Evolutionary conservation across 92 coral and sea anemone species (phyloP), one percentile per base, ranked within the genome.

Genomic region (Porites evermanni): DNA sequence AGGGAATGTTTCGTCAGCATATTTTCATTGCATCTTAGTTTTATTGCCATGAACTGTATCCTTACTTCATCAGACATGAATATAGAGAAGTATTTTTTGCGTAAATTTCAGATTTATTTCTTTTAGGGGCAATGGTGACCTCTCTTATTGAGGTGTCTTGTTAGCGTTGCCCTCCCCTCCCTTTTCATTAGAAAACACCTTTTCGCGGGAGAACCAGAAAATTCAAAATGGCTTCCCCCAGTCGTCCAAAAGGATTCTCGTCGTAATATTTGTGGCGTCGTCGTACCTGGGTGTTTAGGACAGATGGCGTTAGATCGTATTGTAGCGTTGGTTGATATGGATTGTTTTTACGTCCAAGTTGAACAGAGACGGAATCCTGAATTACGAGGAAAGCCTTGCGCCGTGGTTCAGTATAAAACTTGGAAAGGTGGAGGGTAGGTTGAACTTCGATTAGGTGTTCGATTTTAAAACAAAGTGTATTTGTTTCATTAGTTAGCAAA

Each of bases 341-440:
- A 97, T 79, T 97, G 99, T 69, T 97, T 97, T 69, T 97, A 97
- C 81, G 99, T 97, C 20, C 99, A 97, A 93, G 98, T 97, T 8
- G 99, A 97, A 61, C 99, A 97, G 82, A 92, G 99, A 67, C 84
- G 93, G 78, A 88, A 91, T 68, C 98, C 99, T 12, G 83, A 90
- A 18, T 85, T 93, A 65, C 81, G 81, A 81, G 99, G 99, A 7
- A 92, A 95, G 65, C 99, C 98, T 5, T 97, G 99, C 73, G 99
- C 99, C 47, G 99, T 97, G 47, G 99, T 97, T 9, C 99, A 97
- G 78, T 97, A 97, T 72, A 93, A 97, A 83, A 64, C 85, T 11
- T 97, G 99, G 99, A 97, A 97, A 86, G 99, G 99, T 7, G 99
- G 99, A 77, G 99, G 88, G 99, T 97, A 88, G 65, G 95, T 66